These are phyloP conservation scores for Pantelozetes paolii DNA, from an alignment of 2,888 invertebrate genomes.

Conservation along the genomic window DNA sequence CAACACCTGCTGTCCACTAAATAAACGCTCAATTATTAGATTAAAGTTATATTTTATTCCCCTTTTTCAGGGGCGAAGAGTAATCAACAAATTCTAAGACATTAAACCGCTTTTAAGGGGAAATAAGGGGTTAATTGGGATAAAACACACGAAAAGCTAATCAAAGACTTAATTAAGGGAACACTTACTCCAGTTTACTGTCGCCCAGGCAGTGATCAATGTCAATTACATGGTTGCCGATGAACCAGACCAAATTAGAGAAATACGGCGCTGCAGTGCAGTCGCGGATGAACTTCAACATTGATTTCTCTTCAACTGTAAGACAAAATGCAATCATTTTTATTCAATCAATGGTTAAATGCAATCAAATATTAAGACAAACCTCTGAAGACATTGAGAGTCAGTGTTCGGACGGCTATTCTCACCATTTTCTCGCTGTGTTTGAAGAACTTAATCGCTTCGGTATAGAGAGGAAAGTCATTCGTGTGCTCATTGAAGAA, in stretches of 20 bases:
- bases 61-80: no score
- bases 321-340: no score
- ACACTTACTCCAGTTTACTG: constrained; percentile 79
- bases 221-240: constrained; percentile 94
- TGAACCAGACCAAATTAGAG: constrained; percentile 97
- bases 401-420: constrained; percentile 94
- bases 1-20: constrained; percentile 39
- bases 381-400: constrained; percentile 83
- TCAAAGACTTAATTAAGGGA: constrained; percentile 15
- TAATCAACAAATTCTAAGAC: neutral
- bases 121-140: neutral
- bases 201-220: constrained; percentile 89
- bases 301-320: constrained; percentile 84
- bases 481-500: constrained; percentile 84
- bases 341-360: neutral
- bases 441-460: constrained; percentile 98
- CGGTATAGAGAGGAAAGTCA: constrained; percentile 97
- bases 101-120: no score
- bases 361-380: constrained; percentile 30
- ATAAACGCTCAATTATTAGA: no score
- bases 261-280: constrained; percentile 97
- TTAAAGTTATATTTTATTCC: no score
- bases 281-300: constrained; percentile 91
- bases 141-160: neutral
- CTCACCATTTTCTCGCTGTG: constrained; percentile 98